Evolutionary conservation across 1,140 invertebrate genomes (phyloP).

Genomic region (Micrasema longulum): DNA sequence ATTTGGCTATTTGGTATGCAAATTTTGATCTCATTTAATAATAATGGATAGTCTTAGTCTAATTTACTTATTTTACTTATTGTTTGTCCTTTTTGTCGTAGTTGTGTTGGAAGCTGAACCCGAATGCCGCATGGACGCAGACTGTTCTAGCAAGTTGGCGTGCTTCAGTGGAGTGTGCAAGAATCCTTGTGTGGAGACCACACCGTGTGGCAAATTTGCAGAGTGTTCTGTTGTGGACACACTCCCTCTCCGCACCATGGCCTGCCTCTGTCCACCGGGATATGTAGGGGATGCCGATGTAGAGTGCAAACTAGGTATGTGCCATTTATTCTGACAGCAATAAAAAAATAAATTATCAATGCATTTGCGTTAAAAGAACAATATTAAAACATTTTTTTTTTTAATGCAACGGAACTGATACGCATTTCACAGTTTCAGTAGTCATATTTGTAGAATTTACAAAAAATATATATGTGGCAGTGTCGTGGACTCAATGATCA

Average conservation of each 20-base stretch:
- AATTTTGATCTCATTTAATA: no score
- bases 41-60: no score
- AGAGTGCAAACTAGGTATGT: slow-evolving; percentile 82
- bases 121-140: slow-evolving; percentile 84
- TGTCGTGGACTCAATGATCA: no score
- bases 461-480: no score
- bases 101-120: slow-evolving; percentile 62
- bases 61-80: no score
- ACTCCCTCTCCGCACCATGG: slow-evolving; percentile 86
- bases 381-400: no score
- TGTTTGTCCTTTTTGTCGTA: slow-evolving; percentile 62
- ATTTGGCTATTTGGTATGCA: no score
- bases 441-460: no score
- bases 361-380: no score
- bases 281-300: slow-evolving; percentile 87
- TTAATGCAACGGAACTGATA: no score
- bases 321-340: not conserved
- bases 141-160: slow-evolving; percentile 86
- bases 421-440: no score
- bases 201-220: slow-evolving; percentile 84
- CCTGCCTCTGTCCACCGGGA: slow-evolving; percentile 85
- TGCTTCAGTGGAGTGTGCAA: slow-evolving; percentile 85
- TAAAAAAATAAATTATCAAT: not conserved
- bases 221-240: slow-evolving; percentile 86
- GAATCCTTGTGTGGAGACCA: slow-evolving; percentile 83